These are phyloP conservation scores for Stichodactyla mertensii DNA, from an alignment of 64 coral and sea anemone genomes.

Conservation along the genomic window DNA sequence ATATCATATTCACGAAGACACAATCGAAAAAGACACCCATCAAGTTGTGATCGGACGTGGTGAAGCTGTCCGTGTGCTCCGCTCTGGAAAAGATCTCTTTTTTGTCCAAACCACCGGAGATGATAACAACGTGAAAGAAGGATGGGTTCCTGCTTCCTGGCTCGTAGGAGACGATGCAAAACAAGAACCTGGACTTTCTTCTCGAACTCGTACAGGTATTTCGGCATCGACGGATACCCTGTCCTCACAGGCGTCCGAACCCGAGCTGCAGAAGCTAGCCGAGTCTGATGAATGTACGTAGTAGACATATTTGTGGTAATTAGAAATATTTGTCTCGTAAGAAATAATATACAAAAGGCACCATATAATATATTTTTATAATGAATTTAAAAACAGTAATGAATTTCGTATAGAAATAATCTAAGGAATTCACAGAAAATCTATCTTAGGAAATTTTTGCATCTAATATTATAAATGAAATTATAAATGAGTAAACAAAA, in stretches of 20 bases:
- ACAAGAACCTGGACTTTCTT: background rate
- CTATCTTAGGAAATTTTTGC: background rate
- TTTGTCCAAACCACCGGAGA: constrained; percentile 81
- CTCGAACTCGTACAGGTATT: constrained; percentile 28
- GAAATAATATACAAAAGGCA: background rate
- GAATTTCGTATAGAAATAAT: background rate
- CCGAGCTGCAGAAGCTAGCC: constrained; percentile 56
- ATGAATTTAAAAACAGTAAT: background rate
- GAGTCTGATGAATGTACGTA: constrained; percentile 36
- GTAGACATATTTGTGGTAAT: background rate
- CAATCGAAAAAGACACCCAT: constrained; percentile 68
- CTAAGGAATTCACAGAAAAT: background rate
- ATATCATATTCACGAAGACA: constrained; percentile 77
- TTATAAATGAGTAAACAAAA: background rate
- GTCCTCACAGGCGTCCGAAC: constrained; percentile 82
- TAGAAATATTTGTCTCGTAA: background rate
- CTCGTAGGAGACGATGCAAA: constrained; percentile 42
- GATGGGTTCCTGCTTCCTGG: constrained; percentile 87
- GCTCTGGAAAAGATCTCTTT: constrained; percentile 85
- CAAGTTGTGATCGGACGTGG: constrained; percentile 58
- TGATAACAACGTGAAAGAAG: constrained; percentile 54
- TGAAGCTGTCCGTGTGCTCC: constrained; percentile 74
- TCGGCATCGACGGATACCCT: constrained; percentile 52
- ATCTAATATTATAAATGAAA: background rate
- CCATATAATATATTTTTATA: background rate